phyloP scores from a whole-genome alignment of 2,797 vertebrate species.

The Semotilus atromaculatus region DNA sequence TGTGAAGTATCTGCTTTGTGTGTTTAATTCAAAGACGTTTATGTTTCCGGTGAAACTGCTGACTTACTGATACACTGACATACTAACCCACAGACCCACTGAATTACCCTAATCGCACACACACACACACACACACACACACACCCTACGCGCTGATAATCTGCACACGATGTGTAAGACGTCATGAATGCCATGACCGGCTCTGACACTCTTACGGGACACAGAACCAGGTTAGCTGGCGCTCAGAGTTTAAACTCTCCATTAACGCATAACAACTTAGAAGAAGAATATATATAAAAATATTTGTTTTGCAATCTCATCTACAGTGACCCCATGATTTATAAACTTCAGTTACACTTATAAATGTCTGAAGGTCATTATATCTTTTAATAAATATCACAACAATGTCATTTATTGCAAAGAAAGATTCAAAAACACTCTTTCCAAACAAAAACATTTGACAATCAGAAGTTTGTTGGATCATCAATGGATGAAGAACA shows the following conservation, averaged over 20 bases:
- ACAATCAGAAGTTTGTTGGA: neutral
- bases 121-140: slow-evolving; percentile 71
- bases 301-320: neutral
- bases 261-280: too few species aligned
- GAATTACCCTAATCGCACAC: slow-evolving; percentile 78
- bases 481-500: neutral
- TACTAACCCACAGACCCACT: slow-evolving; percentile 82
- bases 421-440: neutral
- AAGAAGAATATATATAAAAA: neutral
- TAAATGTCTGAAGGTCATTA: neutral
- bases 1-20: slow-evolving; percentile 47
- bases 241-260: neutral
- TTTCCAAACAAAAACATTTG: neutral
- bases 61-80: slow-evolving; percentile 90
- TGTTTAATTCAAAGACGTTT: slow-evolving; percentile 66
- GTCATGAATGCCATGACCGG: slow-evolving; percentile 11
- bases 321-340: neutral
- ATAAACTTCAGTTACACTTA: neutral
- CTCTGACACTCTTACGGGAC: slow-evolving; percentile 12
- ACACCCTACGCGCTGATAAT: slow-evolving; percentile 57
- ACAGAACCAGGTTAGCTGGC: slow-evolving; percentile 9
- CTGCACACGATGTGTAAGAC: slow-evolving; percentile 47
- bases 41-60: slow-evolving; percentile 72
- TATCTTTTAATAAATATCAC: neutral
- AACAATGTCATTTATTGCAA: neutral